Evolutionary conservation across 2,113 vertebrate genomes (phyloP), one percentile per base, ranked within the genome.

Genomic region (Gobio gobio): DNA sequence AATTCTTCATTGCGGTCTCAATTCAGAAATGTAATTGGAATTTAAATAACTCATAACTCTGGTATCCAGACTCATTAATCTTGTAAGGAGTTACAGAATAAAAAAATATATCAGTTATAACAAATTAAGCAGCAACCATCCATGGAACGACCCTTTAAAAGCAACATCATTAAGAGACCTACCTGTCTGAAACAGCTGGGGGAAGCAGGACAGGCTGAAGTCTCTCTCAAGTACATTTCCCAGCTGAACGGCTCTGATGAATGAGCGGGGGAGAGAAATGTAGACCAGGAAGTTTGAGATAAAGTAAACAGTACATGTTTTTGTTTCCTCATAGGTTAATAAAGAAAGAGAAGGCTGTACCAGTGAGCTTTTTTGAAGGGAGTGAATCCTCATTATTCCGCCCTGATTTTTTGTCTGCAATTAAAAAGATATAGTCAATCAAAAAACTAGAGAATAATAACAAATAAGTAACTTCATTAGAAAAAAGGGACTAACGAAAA

Each of bases 151-250:
- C 1, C 29, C 22, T 70, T 43, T 9, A 45, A 66, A 45, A 5
- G 16, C 13, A 77, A 49, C 33, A 9, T 74, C 7, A 54, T n/a
- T 18, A 40, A 24, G n/a, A 33, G 33, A 45, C 12, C 9, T 95
- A 99, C 97, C 97, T 99, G 98, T 95, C 95, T 96, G 88, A 98
- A 99, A 91, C 92, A 98, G 87, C 94, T 94, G 0, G 95, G 89
- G 85, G 97, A 95, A 77, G 97, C 97, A 63, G 96, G 95, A 82
- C 91, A 10, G 18, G 97, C 95, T 47, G 95, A 95, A 22, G 96
- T 97, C 91, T 97, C 95, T 92, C 97, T 96, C 87, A 99, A 95
- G 90, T 99, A 99, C 68, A 93, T 93, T 83, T 97, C 96, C 97
- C 97, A 99, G 83, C 92, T 95, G 93, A 99, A 99, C 36, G 93